These are phyloP conservation scores for Montipora sp. DNA, from an alignment of 64 coral and sea anemone species.

Conservation along the genomic window DNA sequence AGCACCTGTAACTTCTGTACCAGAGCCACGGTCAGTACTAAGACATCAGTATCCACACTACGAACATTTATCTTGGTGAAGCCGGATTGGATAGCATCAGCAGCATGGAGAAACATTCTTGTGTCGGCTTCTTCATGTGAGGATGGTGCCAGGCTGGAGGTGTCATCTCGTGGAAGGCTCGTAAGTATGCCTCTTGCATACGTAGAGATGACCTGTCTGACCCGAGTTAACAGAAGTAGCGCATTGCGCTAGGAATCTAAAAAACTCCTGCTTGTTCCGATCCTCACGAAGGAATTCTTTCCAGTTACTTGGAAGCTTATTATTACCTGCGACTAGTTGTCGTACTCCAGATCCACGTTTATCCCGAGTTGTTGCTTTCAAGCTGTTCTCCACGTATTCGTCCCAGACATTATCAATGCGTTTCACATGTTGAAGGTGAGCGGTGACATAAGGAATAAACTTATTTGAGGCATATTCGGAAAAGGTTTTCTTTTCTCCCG, in stretches of 20 bases:
- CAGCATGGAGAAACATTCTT: too few species aligned
- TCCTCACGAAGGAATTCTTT: conserved; percentile 23
- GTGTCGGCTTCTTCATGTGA: too few species aligned
- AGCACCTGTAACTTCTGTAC: too few species aligned
- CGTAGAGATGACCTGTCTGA: background rate
- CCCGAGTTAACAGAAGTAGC: background rate
- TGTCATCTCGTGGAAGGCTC: too few species aligned
- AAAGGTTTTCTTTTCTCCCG: conserved; percentile 20
- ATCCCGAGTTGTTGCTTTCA: conserved; percentile 26
- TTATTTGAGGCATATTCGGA: conserved; percentile 32
- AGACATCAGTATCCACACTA: too few species aligned
- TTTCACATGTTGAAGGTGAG: conserved; percentile 24
- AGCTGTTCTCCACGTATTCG: conserved; percentile 49
- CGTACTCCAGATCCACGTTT: conserved; percentile 36
- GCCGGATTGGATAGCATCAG: too few species aligned
- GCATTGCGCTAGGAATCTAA: conserved; percentile 8
- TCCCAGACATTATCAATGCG: conserved; percentile 54
- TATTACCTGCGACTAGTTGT: background rate
- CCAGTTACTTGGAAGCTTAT: conserved; percentile 30
- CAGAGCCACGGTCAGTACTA: too few species aligned
- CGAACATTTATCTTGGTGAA: too few species aligned
- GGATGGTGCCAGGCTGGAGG: too few species aligned
- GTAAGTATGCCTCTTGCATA: too few species aligned
- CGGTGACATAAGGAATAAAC: conserved; percentile 29
- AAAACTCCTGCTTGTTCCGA: conserved; percentile 37